phyloP scores from a whole-genome alignment of 30 jellyfish, hydroid and myxozoan genomes.

The Chrysaora quinquecirrha region DNA sequence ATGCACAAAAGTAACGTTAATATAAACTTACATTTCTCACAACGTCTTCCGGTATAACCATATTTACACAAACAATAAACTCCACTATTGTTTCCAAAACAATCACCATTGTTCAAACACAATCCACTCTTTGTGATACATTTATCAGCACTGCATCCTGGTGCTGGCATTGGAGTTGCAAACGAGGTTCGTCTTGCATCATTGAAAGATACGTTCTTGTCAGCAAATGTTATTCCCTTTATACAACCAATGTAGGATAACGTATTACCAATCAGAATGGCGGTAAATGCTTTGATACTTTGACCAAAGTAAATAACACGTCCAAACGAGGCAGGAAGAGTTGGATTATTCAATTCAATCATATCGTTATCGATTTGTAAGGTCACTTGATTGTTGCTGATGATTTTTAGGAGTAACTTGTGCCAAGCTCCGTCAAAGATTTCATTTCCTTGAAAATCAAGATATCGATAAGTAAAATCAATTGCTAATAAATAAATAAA shows the following conservation, averaged over 20 bases:
- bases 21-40: constrained; percentile 52
- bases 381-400: neutral
- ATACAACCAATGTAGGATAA: constrained; percentile 54
- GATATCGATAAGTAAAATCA: neutral
- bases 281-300: constrained; percentile 42
- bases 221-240: neutral
- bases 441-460: neutral
- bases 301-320: constrained; percentile 49
- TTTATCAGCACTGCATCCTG: constrained; percentile 48
- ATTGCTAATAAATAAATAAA: no score
- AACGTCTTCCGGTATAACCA: constrained; percentile 44
- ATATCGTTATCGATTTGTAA: neutral
- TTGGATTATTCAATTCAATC: neutral
- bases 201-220: neutral
- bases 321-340: constrained; percentile 54
- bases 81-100: constrained; percentile 63
- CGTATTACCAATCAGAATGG: constrained; percentile 55
- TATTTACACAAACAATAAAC: constrained; percentile 29
- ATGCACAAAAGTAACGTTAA: no score
- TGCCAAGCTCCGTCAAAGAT: constrained; percentile 56
- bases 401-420: neutral
- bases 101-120: constrained; percentile 53
- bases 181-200: constrained; percentile 45
- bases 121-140: neutral
- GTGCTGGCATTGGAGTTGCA: constrained; percentile 30